Percentiles rank a stretch among this genome's conserved stretches.
These are phyloP conservation scores for Lagocephalus sceleratus DNA, from an alignment of 2,797 vertebrate species.

Conservation along the genomic window DNA sequence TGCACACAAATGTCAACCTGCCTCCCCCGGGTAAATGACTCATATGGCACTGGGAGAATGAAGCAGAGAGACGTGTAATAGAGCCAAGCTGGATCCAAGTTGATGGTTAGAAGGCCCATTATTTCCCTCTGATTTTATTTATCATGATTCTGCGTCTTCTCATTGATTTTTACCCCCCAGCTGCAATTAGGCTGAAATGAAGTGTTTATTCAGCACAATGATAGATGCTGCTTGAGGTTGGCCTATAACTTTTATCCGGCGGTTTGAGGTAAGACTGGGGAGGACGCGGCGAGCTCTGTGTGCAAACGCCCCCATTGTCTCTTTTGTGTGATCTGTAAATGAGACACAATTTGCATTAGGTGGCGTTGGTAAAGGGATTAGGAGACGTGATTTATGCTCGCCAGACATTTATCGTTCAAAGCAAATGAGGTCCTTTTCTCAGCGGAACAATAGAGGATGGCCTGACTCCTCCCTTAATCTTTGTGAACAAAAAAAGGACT, in stretches of 20 bases:
- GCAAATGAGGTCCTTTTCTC: slow-evolving; percentile 81
- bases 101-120: too few species aligned
- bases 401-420: slow-evolving; percentile 81
- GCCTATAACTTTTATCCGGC: slow-evolving; percentile 30
- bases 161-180: neutral
- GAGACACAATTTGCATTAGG: slow-evolving; percentile 77
- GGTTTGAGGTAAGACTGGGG: slow-evolving; percentile 34
- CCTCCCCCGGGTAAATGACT: slow-evolving; percentile 64
- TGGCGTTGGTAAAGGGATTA: slow-evolving; percentile 79
- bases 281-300: slow-evolving; percentile 34
- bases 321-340: slow-evolving; percentile 76
- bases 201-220: slow-evolving; percentile 16
- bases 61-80: slow-evolving; percentile 52
- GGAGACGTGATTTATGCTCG: slow-evolving; percentile 78
- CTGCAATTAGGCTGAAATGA: slow-evolving; percentile 6
- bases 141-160: neutral
- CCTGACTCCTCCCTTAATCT: slow-evolving; percentile 79
- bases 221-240: slow-evolving; percentile 24
- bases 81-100: slow-evolving; percentile 32
- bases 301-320: slow-evolving; percentile 60
- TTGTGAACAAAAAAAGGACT: slow-evolving; percentile 75
- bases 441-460: slow-evolving; percentile 72
- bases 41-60: slow-evolving; percentile 52
- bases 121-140: too few species aligned
- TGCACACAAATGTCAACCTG: slow-evolving; percentile 69